Evolutionary conservation across 2,113 vertebrate genomes (phyloP).

Genomic region (Daphoenositta chrysoptera): DNA sequence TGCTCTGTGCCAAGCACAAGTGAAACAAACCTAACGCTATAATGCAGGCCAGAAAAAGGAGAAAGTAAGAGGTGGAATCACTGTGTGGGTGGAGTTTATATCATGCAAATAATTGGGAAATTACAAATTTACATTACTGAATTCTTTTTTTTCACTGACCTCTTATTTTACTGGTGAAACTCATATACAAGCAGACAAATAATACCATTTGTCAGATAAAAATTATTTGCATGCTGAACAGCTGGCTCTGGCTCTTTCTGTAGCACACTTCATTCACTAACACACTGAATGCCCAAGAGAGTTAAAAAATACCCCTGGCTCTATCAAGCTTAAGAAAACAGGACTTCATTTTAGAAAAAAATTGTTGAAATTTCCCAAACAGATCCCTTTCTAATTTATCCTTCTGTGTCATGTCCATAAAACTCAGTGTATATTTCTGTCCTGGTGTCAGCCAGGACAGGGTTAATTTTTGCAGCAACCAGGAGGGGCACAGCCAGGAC

Average conservation of each 20-base stretch:
- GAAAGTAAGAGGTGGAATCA: neutral
- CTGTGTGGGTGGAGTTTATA: neutral
- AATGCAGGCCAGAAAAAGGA: neutral
- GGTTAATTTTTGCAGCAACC: neutral
- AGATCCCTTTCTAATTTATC: neutral
- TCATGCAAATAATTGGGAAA: neutral
- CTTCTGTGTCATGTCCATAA: neutral
- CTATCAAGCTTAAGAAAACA: neutral
- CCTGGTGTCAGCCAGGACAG: neutral
- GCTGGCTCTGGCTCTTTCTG: neutral
- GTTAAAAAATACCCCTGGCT: neutral
- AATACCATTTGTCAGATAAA: neutral
- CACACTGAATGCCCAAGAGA: neutral
- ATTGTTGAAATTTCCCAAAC: neutral
- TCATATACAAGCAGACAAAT: neutral
- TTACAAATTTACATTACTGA: neutral
- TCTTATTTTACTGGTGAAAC: neutral
- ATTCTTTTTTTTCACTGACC: neutral
- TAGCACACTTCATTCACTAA: neutral
- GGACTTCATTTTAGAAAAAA: neutral
- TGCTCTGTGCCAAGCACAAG: neutral
- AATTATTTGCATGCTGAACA: neutral
- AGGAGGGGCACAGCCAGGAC: neutral
- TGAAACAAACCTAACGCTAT: neutral
- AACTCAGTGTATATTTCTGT: neutral